phyloP scores from a whole-genome alignment of 2,888 invertebrate genomes.

The Drosophila tripunctata region DNA sequence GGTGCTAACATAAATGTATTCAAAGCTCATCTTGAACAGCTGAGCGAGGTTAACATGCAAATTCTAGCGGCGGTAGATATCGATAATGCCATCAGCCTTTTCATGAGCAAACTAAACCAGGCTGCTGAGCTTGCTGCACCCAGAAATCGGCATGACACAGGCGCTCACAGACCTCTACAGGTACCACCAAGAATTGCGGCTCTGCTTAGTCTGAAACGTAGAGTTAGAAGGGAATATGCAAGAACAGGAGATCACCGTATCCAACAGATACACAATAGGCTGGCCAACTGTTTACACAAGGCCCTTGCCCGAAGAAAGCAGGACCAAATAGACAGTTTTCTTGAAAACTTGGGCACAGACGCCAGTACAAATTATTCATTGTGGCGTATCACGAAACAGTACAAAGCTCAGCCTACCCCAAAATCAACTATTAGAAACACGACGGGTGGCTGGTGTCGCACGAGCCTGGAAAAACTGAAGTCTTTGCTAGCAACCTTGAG shows the following conservation, averaged over 20 bases:
- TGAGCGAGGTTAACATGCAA: background rate
- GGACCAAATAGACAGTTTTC: background rate
- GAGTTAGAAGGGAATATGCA: background rate
- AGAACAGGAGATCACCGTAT: background rate
- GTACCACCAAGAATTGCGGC: background rate
- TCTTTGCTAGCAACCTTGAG: background rate
- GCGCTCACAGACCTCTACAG: background rate
- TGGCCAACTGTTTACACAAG: background rate
- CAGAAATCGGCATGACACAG: background rate
- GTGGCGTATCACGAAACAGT: background rate
- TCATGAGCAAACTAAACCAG: background rate
- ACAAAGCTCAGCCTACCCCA: background rate
- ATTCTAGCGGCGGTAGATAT: background rate
- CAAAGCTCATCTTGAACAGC: background rate
- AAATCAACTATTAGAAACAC: background rate
- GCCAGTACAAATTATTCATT: constrained; percentile 4
- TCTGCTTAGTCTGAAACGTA: background rate
- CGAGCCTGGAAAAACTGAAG: too few relatives aligned
- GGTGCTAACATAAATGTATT: background rate
- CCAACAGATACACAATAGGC: background rate
- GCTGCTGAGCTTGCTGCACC: background rate
- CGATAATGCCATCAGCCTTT: background rate
- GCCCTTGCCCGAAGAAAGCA: background rate
- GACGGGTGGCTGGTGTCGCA: background rate
- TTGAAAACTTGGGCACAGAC: background rate